Conservation (phyloP, 1,140 invertebrate genomes). For the Drosophila bocki region DNA sequence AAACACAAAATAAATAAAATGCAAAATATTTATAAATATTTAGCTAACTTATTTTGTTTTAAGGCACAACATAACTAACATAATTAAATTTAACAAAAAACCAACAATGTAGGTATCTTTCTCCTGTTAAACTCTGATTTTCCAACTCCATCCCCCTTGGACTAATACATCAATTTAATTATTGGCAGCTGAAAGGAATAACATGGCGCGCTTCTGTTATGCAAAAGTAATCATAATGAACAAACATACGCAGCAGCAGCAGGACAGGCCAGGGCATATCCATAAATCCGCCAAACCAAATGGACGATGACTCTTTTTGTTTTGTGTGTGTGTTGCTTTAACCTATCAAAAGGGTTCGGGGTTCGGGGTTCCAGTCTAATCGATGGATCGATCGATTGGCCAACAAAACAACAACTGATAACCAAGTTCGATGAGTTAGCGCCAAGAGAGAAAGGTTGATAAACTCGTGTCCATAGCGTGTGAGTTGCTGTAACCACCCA, state of each 20-base stretch:
- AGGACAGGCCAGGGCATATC: neutral
- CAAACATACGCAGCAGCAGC: constrained; percentile 19
- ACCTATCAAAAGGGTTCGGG: constrained; percentile 45
- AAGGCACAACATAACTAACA: neutral
- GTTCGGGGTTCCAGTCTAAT: constrained; percentile 43
- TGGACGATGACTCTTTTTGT: constrained; percentile 28
- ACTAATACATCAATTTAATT: constrained; percentile 78
- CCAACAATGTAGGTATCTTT: neutral
- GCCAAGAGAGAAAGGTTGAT: constrained; percentile 62
- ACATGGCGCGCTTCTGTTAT: constrained; percentile 36
- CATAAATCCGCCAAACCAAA: constrained; percentile 15
- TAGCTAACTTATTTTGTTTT: neutral
- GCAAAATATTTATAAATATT: no score
- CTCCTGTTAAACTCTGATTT: neutral
- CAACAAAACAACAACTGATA: constrained; percentile 61
- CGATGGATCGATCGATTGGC: constrained; percentile 78
- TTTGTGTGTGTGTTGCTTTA: constrained; percentile 46
- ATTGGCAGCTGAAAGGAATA: constrained; percentile 45
- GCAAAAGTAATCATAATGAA: constrained; percentile 48
- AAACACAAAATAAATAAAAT: neutral
- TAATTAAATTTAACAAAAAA: neutral
- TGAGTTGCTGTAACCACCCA: neutral
- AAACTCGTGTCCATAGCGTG: constrained; percentile 52
- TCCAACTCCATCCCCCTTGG: constrained; percentile 21
- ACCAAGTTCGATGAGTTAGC: constrained; percentile 37